phyloP scores from a whole-genome alignment of 1,140 invertebrate species.

The Drosophila neocordata region DNA sequence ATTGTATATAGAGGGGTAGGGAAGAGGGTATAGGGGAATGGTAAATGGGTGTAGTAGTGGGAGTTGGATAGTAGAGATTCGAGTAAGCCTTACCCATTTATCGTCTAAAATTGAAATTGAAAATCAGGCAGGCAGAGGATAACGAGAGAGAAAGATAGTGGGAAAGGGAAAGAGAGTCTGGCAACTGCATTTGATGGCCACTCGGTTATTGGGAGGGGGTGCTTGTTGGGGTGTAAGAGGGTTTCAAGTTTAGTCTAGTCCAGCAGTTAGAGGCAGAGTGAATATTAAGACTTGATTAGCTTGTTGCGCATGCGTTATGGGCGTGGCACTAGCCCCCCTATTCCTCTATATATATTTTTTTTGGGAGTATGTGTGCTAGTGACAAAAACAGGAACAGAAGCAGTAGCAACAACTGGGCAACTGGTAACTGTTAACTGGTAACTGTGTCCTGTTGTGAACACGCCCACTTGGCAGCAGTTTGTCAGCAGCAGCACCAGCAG shows the following conservation, averaged over 20 bases:
- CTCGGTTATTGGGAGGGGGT: conserved; percentile 11
- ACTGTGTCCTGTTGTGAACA: conserved; percentile 41
- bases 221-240: background rate
- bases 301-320: conserved; percentile 69
- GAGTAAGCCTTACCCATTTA: conserved; percentile 40
- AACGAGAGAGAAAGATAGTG: too few relatives aligned
- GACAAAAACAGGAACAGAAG: conserved; percentile 23
- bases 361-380: conserved; percentile 7
- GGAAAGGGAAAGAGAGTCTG: conserved; percentile 11
- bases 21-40: too few relatives aligned
- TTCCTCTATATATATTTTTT: background rate
- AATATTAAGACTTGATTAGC: conserved; percentile 39
- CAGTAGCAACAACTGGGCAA: conserved; percentile 6
- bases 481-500: conserved; percentile 9
- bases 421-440: conserved; percentile 16
- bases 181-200: conserved; percentile 54
- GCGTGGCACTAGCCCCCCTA: conserved; percentile 33
- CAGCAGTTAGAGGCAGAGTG: background rate
- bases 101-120: conserved; percentile 67
- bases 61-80: background rate
- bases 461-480: conserved; percentile 33
- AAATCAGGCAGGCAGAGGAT: conserved; percentile 50
- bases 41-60: too few relatives aligned
- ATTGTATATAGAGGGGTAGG: background rate
- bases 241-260: background rate